phyloP scores from a whole-genome alignment of 2,888 invertebrate species.

The Prenolepis imparis region DNA sequence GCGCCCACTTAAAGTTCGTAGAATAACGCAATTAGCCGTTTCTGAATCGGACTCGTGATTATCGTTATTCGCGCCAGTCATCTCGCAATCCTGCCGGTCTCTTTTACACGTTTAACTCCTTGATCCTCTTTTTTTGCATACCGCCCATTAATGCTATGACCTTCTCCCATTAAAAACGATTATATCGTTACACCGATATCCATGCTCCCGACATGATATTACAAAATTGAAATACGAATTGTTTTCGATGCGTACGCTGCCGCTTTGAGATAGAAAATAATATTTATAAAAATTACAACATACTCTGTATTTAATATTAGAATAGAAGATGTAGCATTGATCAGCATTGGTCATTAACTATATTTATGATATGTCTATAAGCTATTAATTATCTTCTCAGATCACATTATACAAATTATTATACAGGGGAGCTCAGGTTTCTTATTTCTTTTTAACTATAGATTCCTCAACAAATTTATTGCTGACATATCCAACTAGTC shows the following conservation, averaged over 20 bases:
- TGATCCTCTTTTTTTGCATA: constrained; percentile 18
- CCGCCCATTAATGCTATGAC: constrained; percentile 57
- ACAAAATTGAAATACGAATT: constrained; percentile 52
- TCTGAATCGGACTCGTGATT: constrained; percentile 51
- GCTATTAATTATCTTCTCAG: constrained; percentile 23
- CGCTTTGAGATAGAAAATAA: constrained; percentile 27
- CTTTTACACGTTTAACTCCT: constrained; percentile 12
- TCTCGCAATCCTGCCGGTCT: constrained; percentile 1
- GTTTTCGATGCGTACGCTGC: constrained; percentile 4
- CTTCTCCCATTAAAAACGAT: constrained; percentile 69
- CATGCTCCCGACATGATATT: constrained; percentile 59
- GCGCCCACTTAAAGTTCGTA: constrained; percentile 16
- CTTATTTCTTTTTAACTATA: background rate
- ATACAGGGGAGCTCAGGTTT: background rate
- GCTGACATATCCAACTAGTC: background rate
- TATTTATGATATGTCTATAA: background rate
- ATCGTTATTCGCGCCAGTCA: constrained; percentile 51
- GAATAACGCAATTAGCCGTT: constrained; percentile 61
- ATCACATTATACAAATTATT: background rate
- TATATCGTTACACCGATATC: constrained; percentile 68
- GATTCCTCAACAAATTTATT: background rate
- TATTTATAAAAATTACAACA: constrained; percentile 22
- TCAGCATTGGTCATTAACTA: background rate
- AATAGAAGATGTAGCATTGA: background rate
- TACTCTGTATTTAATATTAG: constrained; percentile 2